phyloP scores from a whole-genome alignment of 2,888 invertebrate genomes.

The Polylopha cassiicola region DNA sequence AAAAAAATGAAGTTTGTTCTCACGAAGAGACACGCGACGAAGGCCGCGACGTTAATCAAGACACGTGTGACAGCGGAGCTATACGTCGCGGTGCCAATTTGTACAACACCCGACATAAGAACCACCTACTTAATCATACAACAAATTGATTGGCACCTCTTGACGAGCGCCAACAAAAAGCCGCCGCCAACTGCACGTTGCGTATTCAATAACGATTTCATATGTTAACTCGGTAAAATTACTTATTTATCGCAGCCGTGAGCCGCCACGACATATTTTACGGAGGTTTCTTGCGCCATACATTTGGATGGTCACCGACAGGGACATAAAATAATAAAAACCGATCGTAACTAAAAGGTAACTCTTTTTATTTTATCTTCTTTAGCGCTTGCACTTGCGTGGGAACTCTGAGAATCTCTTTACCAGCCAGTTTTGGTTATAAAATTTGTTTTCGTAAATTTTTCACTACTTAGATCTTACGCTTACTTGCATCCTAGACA shows the following conservation, averaged over 20 bases:
- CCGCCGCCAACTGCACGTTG: conserved; percentile 25
- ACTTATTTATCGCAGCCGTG: conserved; percentile 38
- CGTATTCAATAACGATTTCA: conserved; percentile 24
- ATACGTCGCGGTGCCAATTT: conserved; percentile 45
- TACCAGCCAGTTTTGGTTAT: no score
- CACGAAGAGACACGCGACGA: conserved; percentile 41
- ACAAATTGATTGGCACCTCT: conserved; percentile 52
- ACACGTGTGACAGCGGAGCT: conserved; percentile 36
- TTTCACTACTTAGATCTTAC: no score
- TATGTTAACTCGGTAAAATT: conserved; percentile 36
- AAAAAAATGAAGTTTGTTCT: conserved; percentile 52
- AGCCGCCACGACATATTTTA: conserved; percentile 33
- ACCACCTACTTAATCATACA: conserved; percentile 48
- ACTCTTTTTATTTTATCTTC: conserved; percentile 5
- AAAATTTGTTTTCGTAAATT: no score
- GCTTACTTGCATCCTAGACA: no score
- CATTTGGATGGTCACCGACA: conserved; percentile 22
- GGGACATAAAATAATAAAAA: conserved; percentile 19
- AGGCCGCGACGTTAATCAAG: conserved; percentile 45
- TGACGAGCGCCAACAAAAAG: conserved; percentile 41
- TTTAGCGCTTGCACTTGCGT: no score
- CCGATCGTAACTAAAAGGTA: conserved; percentile 4
- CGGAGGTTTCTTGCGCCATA: conserved; percentile 36
- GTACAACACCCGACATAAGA: conserved; percentile 31
- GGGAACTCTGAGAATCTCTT: no score